These are phyloP conservation scores for Lasioglossum morio DNA, from an alignment of 2,888 invertebrate species.

Conservation along the genomic window DNA sequence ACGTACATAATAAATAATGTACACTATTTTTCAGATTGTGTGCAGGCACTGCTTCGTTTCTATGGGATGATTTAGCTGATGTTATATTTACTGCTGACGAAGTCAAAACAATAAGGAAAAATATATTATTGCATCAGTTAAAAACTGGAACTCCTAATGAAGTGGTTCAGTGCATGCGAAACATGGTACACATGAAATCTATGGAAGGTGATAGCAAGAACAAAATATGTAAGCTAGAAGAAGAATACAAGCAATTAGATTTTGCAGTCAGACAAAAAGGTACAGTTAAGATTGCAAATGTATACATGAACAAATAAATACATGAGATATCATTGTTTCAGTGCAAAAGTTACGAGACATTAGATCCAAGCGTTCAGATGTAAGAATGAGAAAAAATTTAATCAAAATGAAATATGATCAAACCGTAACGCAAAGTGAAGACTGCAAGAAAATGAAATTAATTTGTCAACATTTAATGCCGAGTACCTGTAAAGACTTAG, in stretches of 20 bases:
- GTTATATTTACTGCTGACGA: constrained; percentile 64
- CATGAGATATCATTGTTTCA: constrained; percentile 54
- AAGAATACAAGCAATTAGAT: constrained; percentile 73
- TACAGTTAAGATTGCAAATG: constrained; percentile 48
- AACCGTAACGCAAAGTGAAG: constrained; percentile 72
- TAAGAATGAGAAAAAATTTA: constrained; percentile 71
- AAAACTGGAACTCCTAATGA: constrained; percentile 63
- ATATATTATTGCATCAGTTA: constrained; percentile 76
- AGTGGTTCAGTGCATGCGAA: constrained; percentile 65
- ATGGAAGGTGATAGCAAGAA: constrained; percentile 63
- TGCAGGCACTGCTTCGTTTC: constrained; percentile 72
- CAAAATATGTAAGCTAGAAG: constrained; percentile 70
- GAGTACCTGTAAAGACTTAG: constrained; percentile 69
- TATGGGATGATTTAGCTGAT: constrained; percentile 77
- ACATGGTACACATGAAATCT: constrained; percentile 63
- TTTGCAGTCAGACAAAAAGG: constrained; percentile 75
- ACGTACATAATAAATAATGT: constrained; percentile 15
- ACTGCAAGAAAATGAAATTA: constrained; percentile 75
- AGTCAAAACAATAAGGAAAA: constrained; percentile 72
- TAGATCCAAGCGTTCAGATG: constrained; percentile 57
- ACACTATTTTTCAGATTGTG: constrained; percentile 67
- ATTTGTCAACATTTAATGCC: constrained; percentile 79
- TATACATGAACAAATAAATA: neutral
- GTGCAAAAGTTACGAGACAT: constrained; percentile 72
- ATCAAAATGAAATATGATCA: constrained; percentile 74